Evolutionary conservation across 1,140 invertebrate species (phyloP), one percentile per base, ranked within the genome.

Genomic region (Colletes latitarsis): DNA sequence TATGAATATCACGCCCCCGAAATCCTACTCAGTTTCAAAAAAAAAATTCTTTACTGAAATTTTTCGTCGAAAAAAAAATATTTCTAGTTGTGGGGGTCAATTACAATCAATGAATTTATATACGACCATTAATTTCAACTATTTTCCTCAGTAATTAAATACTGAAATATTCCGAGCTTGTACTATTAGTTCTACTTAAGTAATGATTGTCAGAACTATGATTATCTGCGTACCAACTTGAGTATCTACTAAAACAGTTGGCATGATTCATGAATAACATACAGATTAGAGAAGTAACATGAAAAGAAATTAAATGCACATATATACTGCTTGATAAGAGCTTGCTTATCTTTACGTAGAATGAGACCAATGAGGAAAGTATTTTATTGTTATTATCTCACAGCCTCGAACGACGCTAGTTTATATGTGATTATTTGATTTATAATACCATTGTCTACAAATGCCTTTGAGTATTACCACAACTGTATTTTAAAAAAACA

Each of bases 311-410:
- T 46, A 62, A 52, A 68, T 72, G 58, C 46, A 58, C 43, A 68
- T 72, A 58, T 52, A 68, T 72, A 62, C 6, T 17, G 46, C 5
- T 39, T 39, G 41, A 82, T 72, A 70, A 43, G 6, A 4, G 6
- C 57, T 6, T 57, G 41, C n/a, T 3, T 80, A 83, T 76, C 46
- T 52, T 6, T 85, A 62, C 30, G 60, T 19, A 17, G 72, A 85
- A 74, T 68, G 67, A 68, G 62, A 57, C 67, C 67, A 52, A 8
- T 62, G 67, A 67, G 49, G 55, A 71, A n/a, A 6, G 1, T 1
- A 55, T 43, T n/a, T 19, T 70, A 63, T 9, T 70, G 46, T 62
- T 55, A 80, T 63, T 17, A 12, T 17, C 6, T 17, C 19, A 3
- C 6, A 64, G 17, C 43, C 39, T 55, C 41, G 49, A 76, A 49